A percentile compares a stretch with the other conserved stretches of the same genome.
phyloP scores from a whole-genome alignment of 2,888 invertebrate species.

The Drosophila dives region DNA sequence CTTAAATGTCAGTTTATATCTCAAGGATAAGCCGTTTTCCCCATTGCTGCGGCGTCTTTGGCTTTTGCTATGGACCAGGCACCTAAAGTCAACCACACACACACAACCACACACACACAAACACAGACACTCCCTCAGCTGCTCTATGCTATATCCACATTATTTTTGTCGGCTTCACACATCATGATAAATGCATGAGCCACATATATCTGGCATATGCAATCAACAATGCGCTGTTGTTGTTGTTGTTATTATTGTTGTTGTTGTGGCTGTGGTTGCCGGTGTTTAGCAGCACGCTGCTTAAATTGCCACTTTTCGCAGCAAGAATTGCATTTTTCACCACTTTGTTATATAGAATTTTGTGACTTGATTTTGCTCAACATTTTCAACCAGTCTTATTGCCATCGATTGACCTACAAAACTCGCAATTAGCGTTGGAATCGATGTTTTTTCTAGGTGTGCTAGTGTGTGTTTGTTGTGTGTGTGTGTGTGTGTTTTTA shows the following conservation, averaged over 20 bases:
- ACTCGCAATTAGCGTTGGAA: constrained; percentile 28
- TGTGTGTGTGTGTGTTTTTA: constrained; percentile 29
- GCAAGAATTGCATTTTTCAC: constrained; percentile 37
- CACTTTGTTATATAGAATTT: constrained; percentile 40
- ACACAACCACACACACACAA: constrained; percentile 3
- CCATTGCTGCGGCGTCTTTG: constrained; percentile 63
- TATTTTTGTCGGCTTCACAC: constrained; percentile 64
- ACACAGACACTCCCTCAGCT: constrained; percentile 9
- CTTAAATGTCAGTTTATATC: constrained; percentile 81
- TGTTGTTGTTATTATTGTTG: constrained; percentile 6
- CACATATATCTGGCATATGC: constrained; percentile 32
- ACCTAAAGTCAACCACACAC: constrained; percentile 23
- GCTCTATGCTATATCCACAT: constrained; percentile 28
- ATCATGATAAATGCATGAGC: constrained; percentile 59
- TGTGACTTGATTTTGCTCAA: constrained; percentile 15
- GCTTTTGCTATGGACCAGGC: constrained; percentile 34
- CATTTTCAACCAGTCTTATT: constrained; percentile 1
- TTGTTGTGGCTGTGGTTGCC: constrained; percentile 3
- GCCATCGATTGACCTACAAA: constrained; percentile 19
- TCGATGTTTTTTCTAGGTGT: neutral
- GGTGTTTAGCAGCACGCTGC: constrained; percentile 8
- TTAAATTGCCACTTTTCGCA: constrained; percentile 32
- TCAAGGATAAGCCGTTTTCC: constrained; percentile 80
- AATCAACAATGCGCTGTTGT: constrained; percentile 24
- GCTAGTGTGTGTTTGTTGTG: neutral